Conservation (phyloP, 2,888 invertebrate genomes). For the Smittia aterrima region DNA sequence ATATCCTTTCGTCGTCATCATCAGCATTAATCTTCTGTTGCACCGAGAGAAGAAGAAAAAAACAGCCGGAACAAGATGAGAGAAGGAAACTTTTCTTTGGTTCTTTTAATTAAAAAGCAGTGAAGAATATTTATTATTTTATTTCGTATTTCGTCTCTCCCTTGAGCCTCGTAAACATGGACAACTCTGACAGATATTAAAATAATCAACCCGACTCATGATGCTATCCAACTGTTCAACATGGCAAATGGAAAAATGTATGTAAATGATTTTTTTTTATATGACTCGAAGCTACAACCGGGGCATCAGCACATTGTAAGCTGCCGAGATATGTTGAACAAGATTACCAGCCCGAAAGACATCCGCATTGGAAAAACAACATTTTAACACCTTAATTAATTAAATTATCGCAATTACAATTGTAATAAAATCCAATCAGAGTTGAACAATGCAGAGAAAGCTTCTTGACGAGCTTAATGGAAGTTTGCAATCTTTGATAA, state of each 20-base stretch:
- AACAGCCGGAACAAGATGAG: background rate
- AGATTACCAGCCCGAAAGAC: background rate
- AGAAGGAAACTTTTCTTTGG: background rate
- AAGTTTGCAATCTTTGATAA: no score
- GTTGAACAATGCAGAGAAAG: no score
- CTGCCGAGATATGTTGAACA: background rate
- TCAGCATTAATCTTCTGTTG: conserved; percentile 6
- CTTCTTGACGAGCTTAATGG: no score
- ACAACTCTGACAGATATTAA: background rate
- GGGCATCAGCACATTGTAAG: background rate
- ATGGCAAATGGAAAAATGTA: no score
- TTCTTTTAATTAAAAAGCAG: background rate
- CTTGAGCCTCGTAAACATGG: no score
- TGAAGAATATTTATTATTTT: background rate
- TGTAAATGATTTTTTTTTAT: no score
- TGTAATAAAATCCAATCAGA: background rate
- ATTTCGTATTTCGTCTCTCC: no score
- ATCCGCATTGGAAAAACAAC: background rate
- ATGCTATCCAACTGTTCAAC: background rate
- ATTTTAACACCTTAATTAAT: conserved; percentile 6
- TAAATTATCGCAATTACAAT: background rate
- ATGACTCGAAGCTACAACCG: no score
- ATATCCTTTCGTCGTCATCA: conserved; percentile 4
- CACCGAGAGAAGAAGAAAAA: background rate
- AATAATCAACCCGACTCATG: background rate